Evolutionary conservation across 1,140 invertebrate genomes (phyloP).

Genomic region (Drosophila littoralis): DNA sequence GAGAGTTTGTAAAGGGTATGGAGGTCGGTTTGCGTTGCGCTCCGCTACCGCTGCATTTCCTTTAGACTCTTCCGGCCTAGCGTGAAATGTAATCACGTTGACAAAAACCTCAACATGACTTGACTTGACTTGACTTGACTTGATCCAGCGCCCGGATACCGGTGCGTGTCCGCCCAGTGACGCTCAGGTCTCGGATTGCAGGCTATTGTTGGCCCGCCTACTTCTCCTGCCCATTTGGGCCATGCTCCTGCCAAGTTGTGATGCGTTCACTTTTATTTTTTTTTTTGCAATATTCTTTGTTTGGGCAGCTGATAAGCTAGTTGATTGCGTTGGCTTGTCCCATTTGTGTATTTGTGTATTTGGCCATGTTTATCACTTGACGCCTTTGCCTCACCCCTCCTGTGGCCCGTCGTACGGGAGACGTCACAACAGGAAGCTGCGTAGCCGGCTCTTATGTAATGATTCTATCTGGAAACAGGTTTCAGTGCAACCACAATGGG

Average conservation of each 20-base stretch:
- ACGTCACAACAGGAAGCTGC: slow-evolving; percentile 15
- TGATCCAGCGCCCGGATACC: slow-evolving; percentile 35
- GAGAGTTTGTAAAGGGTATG: background rate
- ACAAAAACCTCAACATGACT: slow-evolving; percentile 31
- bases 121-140: slow-evolving; percentile 10
- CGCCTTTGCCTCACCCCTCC: background rate
- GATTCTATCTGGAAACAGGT: slow-evolving; percentile 23
- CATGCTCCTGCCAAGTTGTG: background rate
- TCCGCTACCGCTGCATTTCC: slow-evolving; percentile 44
- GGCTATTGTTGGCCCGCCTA: background rate
- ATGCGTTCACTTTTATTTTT: background rate
- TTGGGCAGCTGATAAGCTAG: slow-evolving; percentile 57
- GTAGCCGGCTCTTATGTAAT: slow-evolving; percentile 25
- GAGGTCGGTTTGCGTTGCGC: slow-evolving; percentile 13
- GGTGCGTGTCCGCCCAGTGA: slow-evolving; percentile 4
- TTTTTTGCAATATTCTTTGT: slow-evolving; percentile 55
- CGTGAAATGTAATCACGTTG: slow-evolving; percentile 48
- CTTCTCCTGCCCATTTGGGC: background rate
- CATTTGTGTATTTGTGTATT: slow-evolving; percentile 36
- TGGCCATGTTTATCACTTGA: slow-evolving; percentile 34
- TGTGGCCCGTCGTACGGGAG: background rate
- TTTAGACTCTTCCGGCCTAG: slow-evolving; percentile 40
- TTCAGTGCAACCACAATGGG: slow-evolving; percentile 5
- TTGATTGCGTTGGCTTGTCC: slow-evolving; percentile 61
- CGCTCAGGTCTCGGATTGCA: slow-evolving; percentile 37